These are phyloP conservation scores for Whitmania pigra DNA, from an alignment of 1,140 invertebrate genomes.

Conservation along the genomic window DNA sequence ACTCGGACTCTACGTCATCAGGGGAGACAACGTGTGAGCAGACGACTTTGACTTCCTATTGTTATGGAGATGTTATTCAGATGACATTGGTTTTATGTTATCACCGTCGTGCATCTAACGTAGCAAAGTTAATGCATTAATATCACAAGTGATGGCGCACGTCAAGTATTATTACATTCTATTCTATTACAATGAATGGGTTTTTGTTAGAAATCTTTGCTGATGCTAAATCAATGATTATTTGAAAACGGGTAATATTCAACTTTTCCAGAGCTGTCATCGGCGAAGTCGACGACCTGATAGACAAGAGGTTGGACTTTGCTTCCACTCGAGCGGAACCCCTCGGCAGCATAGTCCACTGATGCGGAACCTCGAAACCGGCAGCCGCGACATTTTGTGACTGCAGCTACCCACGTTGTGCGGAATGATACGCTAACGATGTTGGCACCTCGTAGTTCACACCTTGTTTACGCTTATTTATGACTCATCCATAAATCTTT, in stretches of 20 bases:
- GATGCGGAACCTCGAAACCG: conserved; percentile 20
- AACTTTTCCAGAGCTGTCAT: conserved; percentile 65
- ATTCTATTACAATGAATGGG: no score
- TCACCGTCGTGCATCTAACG: no score
- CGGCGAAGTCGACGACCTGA: conserved; percentile 78
- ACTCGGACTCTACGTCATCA: conserved; percentile 85
- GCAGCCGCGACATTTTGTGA: neutral
- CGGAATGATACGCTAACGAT: neutral
- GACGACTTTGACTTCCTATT: no score
- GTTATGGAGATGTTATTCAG: no score
- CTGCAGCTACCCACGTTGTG: neutral
- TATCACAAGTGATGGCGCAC: neutral
- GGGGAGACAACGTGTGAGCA: conserved; percentile 87
- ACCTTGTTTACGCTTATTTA: neutral
- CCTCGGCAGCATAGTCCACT: conserved; percentile 71
- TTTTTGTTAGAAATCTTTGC: no score
- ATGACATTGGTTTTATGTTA: conserved; percentile 19
- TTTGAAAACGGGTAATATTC: neutral
- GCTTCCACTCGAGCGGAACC: conserved; percentile 75
- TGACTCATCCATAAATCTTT: neutral
- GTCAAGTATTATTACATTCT: no score
- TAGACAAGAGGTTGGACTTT: conserved; percentile 71
- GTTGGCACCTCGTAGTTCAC: no score
- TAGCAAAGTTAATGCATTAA: conserved; percentile 17
- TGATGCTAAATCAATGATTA: no score